Conservation (phyloP, 2,797 vertebrate genomes). For the Martes flavigula region DNA sequence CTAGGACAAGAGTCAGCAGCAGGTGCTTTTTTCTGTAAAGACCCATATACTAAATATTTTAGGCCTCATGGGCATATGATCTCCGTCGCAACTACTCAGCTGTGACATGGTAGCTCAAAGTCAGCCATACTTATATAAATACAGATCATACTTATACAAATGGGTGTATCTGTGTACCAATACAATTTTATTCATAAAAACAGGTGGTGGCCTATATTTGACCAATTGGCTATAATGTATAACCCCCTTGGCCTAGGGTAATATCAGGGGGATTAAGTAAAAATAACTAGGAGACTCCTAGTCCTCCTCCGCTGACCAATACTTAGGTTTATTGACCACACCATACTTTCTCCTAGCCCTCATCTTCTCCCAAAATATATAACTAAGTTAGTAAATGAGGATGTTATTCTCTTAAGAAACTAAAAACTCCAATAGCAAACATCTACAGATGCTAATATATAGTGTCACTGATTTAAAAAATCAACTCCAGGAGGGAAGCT, state of each 20-base stretch:
- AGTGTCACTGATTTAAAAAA: neutral
- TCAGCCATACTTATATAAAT: neutral
- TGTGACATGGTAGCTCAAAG: neutral
- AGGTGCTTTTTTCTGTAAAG: neutral
- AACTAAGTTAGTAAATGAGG: neutral
- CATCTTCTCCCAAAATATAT: neutral
- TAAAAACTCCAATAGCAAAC: neutral
- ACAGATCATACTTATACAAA: neutral
- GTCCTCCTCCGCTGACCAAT: neutral
- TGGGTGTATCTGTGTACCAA: neutral
- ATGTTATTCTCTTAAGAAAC: neutral
- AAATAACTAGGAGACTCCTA: neutral
- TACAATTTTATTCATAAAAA: neutral
- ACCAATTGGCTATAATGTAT: neutral
- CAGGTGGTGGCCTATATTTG: neutral
- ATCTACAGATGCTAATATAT: neutral
- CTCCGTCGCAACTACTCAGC: neutral
- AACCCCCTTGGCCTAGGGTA: neutral
- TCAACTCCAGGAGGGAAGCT: neutral
- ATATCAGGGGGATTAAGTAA: neutral
- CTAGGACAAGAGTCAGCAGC: neutral
- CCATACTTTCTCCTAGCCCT: neutral
- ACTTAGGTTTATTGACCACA: neutral
- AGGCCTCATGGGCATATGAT: neutral
- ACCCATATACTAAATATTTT: neutral